Evolutionary conservation across 2,113 vertebrate species (phyloP).

Genomic region (Nyctibius bracteatus): DNA sequence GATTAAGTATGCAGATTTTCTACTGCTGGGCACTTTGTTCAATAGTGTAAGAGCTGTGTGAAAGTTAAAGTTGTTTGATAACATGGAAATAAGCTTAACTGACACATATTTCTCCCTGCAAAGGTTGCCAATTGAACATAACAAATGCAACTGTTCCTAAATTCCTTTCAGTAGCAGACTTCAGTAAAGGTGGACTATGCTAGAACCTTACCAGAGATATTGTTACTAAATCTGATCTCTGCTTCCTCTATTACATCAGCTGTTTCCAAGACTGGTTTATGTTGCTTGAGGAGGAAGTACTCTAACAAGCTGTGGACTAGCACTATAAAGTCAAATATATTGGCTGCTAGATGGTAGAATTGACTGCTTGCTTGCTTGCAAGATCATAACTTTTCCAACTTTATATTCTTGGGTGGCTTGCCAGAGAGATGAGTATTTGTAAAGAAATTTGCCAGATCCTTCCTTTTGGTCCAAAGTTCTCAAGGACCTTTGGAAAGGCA

Average conservation of each 20-base stretch:
- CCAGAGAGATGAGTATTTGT: neutral
- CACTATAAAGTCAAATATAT: neutral
- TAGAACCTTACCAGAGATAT: neutral
- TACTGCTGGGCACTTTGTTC: neutral
- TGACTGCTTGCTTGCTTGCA: neutral
- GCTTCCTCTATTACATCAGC: neutral
- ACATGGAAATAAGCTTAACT: neutral
- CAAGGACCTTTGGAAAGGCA: slow-evolving; percentile 4
- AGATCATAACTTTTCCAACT: neutral
- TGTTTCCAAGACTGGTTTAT: neutral
- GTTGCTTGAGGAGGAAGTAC: neutral
- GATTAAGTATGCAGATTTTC: neutral
- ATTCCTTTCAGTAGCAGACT: neutral
- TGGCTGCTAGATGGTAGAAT: neutral
- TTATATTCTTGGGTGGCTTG: neutral
- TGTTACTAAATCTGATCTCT: neutral
- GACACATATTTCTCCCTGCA: neutral
- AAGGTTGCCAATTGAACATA: neutral
- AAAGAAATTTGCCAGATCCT: neutral
- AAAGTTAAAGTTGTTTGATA: neutral
- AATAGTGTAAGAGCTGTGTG: neutral
- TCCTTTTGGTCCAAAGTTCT: neutral
- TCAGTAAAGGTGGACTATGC: neutral
- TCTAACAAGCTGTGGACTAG: neutral
- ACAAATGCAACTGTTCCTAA: neutral